Base-by-base conservation (phyloP, 2,888 invertebrate species). In the Pogonocherus hispidulus region DNA sequence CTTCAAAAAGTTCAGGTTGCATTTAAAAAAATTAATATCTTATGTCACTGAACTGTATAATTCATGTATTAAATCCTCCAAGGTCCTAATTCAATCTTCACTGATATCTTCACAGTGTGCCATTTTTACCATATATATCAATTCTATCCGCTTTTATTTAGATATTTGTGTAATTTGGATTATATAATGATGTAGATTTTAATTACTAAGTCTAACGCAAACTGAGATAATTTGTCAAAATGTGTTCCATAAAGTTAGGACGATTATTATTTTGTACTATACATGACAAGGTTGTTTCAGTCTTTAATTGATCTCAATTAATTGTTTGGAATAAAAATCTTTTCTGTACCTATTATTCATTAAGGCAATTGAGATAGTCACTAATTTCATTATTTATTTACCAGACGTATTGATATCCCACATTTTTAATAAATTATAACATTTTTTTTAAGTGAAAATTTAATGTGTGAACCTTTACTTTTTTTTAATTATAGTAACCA, bases 231-330 rank as follows among this genome's bases (percentile, higher is more conserved):
- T 51, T 62, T 62, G 62, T 51, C 62, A 51, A 62, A 62, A 62
- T 62, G 62, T 62, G 62, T 62, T 62, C 62, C 62, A 62, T 62
- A 62, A 37, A 46, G 9, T 62, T 62, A 62, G 37, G 62, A 51
- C 59, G 27, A 59, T 57, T 27, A 59, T 60, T 60, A 60, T 35
- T 62, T 60, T 51, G 35, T 27, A 51, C 32, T 62, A 46, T 49
- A 62, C 62, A 62, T 35, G 62, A 51, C 62, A 20, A 47, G 46
- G 46, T 19, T 47, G 62, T 62, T 62, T 62, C 62, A 62, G 62
- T 62, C 62, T 62, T 62, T 49, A 22, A 59, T 52, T 57, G 65
- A 65, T 65, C 65, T 65, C 65, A 65, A 44, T 57, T 57, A 49
- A 9, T 65, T 63, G 18, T 46, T 41, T 51, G 27, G 49, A n/a